Evolutionary conservation across 2,113 vertebrate genomes (phyloP), one percentile per base, ranked within the genome.

Genomic region (Cephalopterus ornatus): DNA sequence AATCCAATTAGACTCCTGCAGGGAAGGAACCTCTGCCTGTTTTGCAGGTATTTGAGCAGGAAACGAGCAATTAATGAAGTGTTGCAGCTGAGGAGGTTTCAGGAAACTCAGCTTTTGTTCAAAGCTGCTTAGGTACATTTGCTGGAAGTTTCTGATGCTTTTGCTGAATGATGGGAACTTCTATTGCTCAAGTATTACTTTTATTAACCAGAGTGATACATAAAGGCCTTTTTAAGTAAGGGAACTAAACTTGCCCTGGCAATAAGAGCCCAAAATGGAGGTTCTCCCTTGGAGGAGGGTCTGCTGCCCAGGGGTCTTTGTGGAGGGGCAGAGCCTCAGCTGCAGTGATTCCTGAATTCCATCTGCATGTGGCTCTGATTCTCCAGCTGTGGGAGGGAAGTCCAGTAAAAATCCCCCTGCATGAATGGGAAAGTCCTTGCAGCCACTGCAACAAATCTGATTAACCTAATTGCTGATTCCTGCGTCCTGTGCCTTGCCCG

Each of bases 401-500:
- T 24, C 3, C 15, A 88, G 47, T 67, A 75, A 93, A 92, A 42
- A 35, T 77, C 76, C 76, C 56, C 55, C 73, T 84, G 55, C 37
- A 35, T 50, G 85, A 92, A 62, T 71, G 66, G 94, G 44, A 95
- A 89, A 12, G 49, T 70, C 78, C 79, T 61, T 92, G 91, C 80
- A 91, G 79, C 24, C 72, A 61, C 56, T 88, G 76, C 92, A 90
- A 33, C 56, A 90, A 94, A 96, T 90, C 79, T 90, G 78, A 82
- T 95, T 92, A 95, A 55, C 75, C 83, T 89, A 67, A 92, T 74
- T 77, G 79, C 73, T 58, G 20, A 32, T 65, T 80, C 58, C 68
- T 85, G 73, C 56, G 56, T 83, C 68, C 83, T 21, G 39, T 52
- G 73, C 84, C 66, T 66, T 0, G 3, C 53, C 56, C 61, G 70